A percentile compares a stretch with the other conserved stretches of the same genome.
Conservation (phyloP, 2,113 vertebrate species). For the Poecile atricapillus region DNA sequence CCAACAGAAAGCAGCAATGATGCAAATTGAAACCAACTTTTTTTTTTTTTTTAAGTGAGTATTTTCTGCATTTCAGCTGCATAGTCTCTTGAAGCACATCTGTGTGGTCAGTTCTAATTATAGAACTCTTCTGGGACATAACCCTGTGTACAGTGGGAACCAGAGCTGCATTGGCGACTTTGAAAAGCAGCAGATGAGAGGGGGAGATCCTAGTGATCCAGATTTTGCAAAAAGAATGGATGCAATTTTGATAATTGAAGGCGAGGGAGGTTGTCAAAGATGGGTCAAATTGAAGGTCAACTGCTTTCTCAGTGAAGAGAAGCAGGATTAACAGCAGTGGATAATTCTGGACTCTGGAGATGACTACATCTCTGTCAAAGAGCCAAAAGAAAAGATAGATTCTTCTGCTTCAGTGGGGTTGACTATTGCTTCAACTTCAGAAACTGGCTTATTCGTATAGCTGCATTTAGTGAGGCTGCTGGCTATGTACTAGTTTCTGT, state of each 20-base stretch:
- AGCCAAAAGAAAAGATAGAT: conserved; percentile 47
- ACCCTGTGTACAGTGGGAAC: neutral
- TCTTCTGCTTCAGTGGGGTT: neutral
- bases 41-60: neutral
- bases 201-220: neutral
- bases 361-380: conserved; percentile 20
- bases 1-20: neutral
- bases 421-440: conserved; percentile 11
- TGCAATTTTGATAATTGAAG: neutral
- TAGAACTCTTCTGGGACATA: conserved; percentile 23
- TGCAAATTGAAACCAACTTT: neutral
- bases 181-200: neutral
- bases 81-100: conserved; percentile 36
- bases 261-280: neutral
- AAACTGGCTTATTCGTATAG: neutral
- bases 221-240: neutral
- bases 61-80: conserved; percentile 23
- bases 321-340: conserved; percentile 9
- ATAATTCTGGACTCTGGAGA: conserved; percentile 21
- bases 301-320: neutral
- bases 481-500: neutral
- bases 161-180: neutral
- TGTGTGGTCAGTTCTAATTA: conserved; percentile 61
- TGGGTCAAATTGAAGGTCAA: conserved; percentile 5
- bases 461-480: conserved; percentile 23